Conservation (phyloP, 2,113 vertebrate genomes). For the Struthidea cinerea region DNA sequence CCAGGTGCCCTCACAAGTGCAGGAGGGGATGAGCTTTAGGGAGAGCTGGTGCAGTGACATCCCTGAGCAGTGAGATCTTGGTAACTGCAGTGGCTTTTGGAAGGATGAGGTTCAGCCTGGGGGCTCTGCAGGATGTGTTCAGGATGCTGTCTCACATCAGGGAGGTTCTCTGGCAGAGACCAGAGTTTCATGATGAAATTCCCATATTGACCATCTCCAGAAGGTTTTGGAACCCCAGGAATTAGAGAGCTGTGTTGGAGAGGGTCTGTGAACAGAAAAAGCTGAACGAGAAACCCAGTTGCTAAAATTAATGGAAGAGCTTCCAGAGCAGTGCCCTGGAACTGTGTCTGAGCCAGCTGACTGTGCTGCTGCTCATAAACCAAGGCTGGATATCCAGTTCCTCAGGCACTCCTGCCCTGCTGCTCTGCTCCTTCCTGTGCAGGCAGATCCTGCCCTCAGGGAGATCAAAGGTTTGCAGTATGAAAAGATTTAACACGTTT, state of each 20-base stretch:
- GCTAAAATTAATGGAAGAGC: background rate
- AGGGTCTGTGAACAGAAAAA: background rate
- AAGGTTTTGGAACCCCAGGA: background rate
- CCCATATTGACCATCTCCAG: background rate
- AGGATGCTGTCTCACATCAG: background rate
- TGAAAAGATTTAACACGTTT: background rate
- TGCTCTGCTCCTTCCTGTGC: background rate
- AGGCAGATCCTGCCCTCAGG: background rate
- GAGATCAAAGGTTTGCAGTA: background rate
- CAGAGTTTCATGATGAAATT: background rate
- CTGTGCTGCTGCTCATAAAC: background rate
- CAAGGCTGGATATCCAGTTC: background rate
- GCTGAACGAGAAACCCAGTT: rapidly evolving
- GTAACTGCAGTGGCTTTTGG: background rate
- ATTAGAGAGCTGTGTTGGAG: background rate
- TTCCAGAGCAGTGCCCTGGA: background rate
- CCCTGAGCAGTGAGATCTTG: background rate
- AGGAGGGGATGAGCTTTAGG: background rate
- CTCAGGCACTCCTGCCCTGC: background rate
- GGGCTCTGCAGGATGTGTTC: background rate
- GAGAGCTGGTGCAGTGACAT: background rate
- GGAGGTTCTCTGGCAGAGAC: background rate
- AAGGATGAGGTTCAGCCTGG: background rate
- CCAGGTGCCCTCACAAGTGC: no score
- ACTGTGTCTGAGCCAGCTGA: background rate